Percentiles rank a stretch among this genome's conserved stretches.
Evolutionary conservation across 2,888 invertebrate species (phyloP).

Genomic region (Parasteatoda lunata): DNA sequence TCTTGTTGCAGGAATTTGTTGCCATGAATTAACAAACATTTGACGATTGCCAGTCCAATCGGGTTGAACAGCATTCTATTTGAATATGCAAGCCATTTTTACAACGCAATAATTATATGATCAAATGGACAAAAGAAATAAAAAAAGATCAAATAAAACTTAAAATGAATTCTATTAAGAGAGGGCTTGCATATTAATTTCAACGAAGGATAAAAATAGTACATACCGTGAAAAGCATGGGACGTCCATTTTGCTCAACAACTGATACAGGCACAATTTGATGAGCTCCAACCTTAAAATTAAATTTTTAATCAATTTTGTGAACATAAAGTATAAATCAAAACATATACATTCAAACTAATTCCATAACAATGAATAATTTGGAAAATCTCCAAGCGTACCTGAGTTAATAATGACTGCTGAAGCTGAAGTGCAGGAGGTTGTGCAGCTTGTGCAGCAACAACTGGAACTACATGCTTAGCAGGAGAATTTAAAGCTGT

Average conservation of each 20-base stretch:
- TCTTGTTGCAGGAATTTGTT: conserved; percentile 79
- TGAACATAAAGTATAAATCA: background rate
- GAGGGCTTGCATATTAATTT: background rate
- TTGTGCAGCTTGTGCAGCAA: conserved; percentile 78
- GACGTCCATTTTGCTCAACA: conserved; percentile 88
- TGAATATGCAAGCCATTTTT: too few relatives aligned
- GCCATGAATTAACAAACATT: conserved; percentile 86
- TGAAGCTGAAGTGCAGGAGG: conserved; percentile 83
- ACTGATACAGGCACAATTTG: conserved; percentile 95
- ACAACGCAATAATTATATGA: too few relatives aligned
- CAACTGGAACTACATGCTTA: conserved; percentile 80
- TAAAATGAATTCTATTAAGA: too few relatives aligned
- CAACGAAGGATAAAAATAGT: background rate
- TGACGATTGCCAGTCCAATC: conserved; percentile 84
- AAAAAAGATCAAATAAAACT: too few relatives aligned
- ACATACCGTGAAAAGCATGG: conserved; percentile 83
- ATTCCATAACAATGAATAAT: background rate
- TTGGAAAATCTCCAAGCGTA: conserved; percentile 74
- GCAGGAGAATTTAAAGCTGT: conserved; percentile 81
- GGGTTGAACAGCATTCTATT: conserved; percentile 80
- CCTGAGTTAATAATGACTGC: conserved; percentile 84
- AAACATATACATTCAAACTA: background rate
- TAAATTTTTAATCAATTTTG: background rate
- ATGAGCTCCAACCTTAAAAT: conserved; percentile 76
- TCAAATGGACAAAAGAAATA: too few relatives aligned